These are phyloP conservation scores for Alcis repandata DNA, from an alignment of 2,888 invertebrate species.

Conservation along the genomic window DNA sequence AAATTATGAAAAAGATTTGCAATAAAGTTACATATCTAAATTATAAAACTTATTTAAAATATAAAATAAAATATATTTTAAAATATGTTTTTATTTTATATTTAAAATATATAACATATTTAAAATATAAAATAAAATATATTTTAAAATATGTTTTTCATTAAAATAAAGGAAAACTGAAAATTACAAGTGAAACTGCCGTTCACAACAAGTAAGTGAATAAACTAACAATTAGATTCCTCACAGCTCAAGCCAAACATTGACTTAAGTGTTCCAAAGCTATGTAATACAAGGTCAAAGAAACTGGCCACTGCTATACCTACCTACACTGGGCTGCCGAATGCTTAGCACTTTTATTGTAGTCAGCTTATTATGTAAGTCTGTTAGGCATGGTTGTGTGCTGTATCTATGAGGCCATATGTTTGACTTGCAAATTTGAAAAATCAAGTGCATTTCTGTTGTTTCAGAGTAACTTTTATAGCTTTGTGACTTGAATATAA, in stretches of 20 bases:
- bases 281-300: slow-evolving; percentile 59
- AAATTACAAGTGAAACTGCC: too few relatives aligned
- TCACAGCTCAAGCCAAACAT: slow-evolving; percentile 5
- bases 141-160: neutral
- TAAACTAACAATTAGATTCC: neutral
- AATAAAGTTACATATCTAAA: too few relatives aligned
- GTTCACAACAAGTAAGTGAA: neutral
- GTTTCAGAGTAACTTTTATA: neutral
- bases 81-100: too few relatives aligned
- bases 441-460: neutral
- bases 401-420: neutral
- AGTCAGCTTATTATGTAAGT: slow-evolving; percentile 22
- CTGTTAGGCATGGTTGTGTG: slow-evolving; percentile 1
- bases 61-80: too few relatives aligned
- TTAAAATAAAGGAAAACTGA: too few relatives aligned
- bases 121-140: neutral
- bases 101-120: neutral
- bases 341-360: slow-evolving; percentile 12
- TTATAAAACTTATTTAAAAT: too few relatives aligned
- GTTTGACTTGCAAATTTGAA: neutral
- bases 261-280: slow-evolving; percentile 31
- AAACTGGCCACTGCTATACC: slow-evolving; percentile 31
- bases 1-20: too few relatives aligned
- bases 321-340: neutral
- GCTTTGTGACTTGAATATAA: neutral